phyloP scores from a whole-genome alignment of 2,113 vertebrate species.

The Pleuronectes platessa region DNA sequence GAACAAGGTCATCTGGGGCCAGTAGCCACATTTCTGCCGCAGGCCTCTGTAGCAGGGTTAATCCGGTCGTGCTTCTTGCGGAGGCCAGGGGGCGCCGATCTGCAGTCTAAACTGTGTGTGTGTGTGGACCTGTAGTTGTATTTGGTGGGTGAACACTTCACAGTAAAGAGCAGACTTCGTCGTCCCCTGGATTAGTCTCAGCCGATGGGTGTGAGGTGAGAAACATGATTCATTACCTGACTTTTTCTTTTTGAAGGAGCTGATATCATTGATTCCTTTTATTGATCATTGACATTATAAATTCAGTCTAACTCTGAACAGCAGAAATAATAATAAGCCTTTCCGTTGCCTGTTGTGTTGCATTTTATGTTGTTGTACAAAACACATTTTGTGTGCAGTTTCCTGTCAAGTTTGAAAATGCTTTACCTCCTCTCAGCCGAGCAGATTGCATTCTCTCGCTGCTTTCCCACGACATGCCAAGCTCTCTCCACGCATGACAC shows the following conservation, averaged over 20 bases:
- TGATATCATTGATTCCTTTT: slow-evolving; percentile 23
- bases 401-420: neutral
- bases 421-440: neutral
- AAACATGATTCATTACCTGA: slow-evolving; percentile 9
- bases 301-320: neutral
- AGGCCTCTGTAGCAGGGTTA: neutral
- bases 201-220: slow-evolving; percentile 22
- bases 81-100: slow-evolving; percentile 7
- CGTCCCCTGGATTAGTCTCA: neutral
- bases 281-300: slow-evolving; percentile 23
- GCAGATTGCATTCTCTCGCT: slow-evolving; percentile 3
- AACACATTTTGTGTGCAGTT: slow-evolving; percentile 2
- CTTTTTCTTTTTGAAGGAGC: slow-evolving; percentile 24
- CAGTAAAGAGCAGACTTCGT: neutral
- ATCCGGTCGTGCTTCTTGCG: neutral
- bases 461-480: slow-evolving; percentile 49
- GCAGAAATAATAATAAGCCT: neutral
- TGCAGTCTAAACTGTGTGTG: neutral
- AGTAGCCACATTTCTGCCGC: neutral
- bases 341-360: slow-evolving; percentile 10
- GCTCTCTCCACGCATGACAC: neutral
- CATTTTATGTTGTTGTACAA: neutral
- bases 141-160: neutral
- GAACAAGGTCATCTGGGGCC: neutral
- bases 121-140: neutral